Conservation (phyloP, 2,113 vertebrate genomes). For the Pitta sordida region DNA sequence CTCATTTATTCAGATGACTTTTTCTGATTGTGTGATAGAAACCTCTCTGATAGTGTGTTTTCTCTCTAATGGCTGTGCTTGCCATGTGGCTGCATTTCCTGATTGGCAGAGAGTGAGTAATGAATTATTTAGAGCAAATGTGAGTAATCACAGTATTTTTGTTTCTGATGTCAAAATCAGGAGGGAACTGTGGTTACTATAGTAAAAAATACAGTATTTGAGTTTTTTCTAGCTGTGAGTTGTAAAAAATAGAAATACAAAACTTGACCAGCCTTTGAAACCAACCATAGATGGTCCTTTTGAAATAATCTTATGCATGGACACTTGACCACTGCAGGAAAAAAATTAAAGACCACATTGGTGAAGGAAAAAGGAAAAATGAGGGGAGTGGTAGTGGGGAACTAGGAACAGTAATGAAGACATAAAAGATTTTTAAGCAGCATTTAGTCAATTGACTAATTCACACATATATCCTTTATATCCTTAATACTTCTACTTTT, state of each 20-base stretch:
- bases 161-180: background rate
- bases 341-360: background rate
- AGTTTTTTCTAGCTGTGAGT: background rate
- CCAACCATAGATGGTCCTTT: background rate
- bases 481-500: background rate
- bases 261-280: background rate
- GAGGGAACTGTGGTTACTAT: background rate
- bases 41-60: background rate
- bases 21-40: background rate
- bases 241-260: background rate
- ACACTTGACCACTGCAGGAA: background rate
- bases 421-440: background rate
- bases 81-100: background rate
- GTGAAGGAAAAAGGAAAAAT: background rate
- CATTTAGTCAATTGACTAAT: background rate
- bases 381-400: fast-evolving
- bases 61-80: background rate
- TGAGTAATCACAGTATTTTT: background rate
- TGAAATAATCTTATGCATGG: background rate
- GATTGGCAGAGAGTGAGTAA: background rate
- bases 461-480: background rate
- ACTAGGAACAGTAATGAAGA: background rate
- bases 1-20: background rate
- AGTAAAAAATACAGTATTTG: background rate
- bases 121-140: background rate